Percentiles rank a stretch among this genome's conserved stretches.
Evolutionary conservation across 2,113 vertebrate genomes (phyloP).

Genomic region (Amazona vittata): DNA sequence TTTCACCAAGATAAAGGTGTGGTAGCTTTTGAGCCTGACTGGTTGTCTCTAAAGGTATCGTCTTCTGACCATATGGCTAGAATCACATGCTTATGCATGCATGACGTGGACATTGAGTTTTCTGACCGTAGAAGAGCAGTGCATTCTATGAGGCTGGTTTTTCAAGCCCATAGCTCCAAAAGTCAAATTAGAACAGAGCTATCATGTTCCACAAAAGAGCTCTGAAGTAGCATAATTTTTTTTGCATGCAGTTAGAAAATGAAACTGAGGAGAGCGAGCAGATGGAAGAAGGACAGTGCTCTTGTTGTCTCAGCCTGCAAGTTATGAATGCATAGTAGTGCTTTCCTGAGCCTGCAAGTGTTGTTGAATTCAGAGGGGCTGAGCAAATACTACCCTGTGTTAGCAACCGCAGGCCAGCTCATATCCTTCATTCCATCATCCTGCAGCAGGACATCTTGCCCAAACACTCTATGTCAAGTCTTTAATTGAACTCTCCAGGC

Average conservation of each 20-base stretch:
- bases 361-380: background rate
- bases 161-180: background rate
- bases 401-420: background rate
- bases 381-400: background rate
- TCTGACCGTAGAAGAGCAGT: background rate
- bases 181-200: background rate
- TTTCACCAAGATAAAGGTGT: background rate
- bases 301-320: background rate
- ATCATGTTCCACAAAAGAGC: background rate
- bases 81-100: background rate
- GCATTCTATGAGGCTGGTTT: background rate
- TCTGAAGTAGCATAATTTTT: accelerated
- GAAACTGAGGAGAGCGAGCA: background rate
- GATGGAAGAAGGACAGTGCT: background rate
- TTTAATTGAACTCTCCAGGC: background rate
- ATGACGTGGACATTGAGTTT: background rate
- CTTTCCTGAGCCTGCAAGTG: background rate
- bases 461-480: background rate
- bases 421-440: background rate
- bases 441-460: background rate
- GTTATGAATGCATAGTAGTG: background rate
- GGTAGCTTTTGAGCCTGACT: background rate
- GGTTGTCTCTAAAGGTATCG: background rate
- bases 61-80: background rate
- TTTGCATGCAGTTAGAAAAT: background rate